These are phyloP conservation scores for Aromia moschata DNA, from an alignment of 2,888 invertebrate species.

Conservation along the genomic window DNA sequence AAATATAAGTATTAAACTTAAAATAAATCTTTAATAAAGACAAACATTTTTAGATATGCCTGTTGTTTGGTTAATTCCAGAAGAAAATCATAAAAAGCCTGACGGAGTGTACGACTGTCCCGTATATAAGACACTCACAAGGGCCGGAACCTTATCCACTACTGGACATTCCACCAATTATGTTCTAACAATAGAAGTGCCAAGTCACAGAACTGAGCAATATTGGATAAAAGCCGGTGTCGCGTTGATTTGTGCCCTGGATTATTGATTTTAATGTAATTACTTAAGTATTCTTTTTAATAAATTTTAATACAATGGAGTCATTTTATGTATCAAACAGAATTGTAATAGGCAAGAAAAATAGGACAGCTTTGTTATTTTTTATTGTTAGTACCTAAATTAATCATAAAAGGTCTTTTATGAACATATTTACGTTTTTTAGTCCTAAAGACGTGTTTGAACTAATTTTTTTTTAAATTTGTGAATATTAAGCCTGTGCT, in stretches of 20 bases:
- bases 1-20: neutral
- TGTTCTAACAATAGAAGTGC: slow-evolving; percentile 70
- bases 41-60: slow-evolving; percentile 69
- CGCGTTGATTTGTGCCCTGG: slow-evolving; percentile 67
- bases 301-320: no score
- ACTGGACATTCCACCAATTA: slow-evolving; percentile 78
- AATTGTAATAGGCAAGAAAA: no score
- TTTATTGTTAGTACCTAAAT: no score
- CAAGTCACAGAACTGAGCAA: slow-evolving; percentile 65
- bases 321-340: no score
- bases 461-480: no score
- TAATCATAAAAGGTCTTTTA: no score
- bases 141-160: slow-evolving; percentile 72
- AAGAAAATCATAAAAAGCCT: slow-evolving; percentile 68
- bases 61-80: slow-evolving; percentile 75
- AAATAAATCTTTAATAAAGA: neutral
- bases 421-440: no score
- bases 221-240: slow-evolving; percentile 74
- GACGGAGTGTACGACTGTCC: slow-evolving; percentile 69
- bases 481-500: no score
- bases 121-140: slow-evolving; percentile 72
- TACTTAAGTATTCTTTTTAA: neutral
- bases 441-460: no score
- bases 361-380: no score
- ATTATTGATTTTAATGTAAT: slow-evolving; percentile 59